Evolutionary conservation across 1,140 invertebrate species (phyloP).

Genomic region (Arctopsyche grandis): DNA sequence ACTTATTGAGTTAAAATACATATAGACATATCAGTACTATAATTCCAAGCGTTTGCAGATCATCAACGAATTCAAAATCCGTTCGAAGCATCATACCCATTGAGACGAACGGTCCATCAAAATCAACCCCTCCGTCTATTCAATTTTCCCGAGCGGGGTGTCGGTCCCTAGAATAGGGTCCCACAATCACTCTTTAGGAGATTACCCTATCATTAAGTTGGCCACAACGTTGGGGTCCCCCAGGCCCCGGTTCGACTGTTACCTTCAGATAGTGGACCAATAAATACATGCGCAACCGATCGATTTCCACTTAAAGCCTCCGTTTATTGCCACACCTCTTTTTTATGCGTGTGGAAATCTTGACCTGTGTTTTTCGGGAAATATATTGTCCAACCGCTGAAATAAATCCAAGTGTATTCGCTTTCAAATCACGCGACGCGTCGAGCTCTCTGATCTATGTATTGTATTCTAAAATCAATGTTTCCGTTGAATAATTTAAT

Average conservation of each 20-base stretch:
- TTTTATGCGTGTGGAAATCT: background rate
- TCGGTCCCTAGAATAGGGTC: background rate
- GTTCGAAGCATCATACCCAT: too few relatives aligned
- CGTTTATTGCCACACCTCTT: background rate
- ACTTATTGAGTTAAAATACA: too few relatives aligned
- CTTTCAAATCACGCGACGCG: too few relatives aligned
- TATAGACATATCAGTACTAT: too few relatives aligned
- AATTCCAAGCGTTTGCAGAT: too few relatives aligned
- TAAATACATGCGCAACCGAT: too few relatives aligned
- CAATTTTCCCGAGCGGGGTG: background rate
- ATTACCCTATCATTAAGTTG: conserved; percentile 39
- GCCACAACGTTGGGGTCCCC: background rate
- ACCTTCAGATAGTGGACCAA: too few relatives aligned
- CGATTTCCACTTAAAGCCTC: too few relatives aligned
- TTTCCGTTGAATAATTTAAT: too few relatives aligned
- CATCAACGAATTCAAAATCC: background rate
- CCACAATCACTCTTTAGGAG: conserved; percentile 26
- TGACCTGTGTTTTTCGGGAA: background rate
- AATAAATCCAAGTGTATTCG: too few relatives aligned
- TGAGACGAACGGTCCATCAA: background rate
- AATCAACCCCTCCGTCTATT: background rate
- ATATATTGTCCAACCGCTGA: background rate
- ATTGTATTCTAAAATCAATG: too few relatives aligned
- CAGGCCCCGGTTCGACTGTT: background rate
- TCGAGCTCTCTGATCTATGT: too few relatives aligned